Conservation (phyloP, 1,140 invertebrate species). For the Drosophila gunungcola region DNA sequence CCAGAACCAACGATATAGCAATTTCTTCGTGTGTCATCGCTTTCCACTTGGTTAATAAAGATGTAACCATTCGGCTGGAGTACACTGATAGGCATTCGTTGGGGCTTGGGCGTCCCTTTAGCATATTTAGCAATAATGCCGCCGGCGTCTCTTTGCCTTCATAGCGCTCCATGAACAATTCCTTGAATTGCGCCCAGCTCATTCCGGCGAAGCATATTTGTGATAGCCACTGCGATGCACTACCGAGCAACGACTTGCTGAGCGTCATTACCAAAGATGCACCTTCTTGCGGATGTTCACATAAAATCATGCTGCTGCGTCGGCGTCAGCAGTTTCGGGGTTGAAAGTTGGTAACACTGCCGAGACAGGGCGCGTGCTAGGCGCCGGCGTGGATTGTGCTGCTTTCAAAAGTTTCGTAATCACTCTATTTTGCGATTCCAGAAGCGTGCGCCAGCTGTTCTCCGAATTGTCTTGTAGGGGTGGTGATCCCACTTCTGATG, state of each 20-base stretch:
- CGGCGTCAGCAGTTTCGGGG: not conserved
- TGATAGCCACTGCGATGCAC: too few species aligned
- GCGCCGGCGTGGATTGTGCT: not conserved
- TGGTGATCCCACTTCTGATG: conserved; percentile 1
- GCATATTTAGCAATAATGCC: conserved; percentile 3
- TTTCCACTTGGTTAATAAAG: too few species aligned
- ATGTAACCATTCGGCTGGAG: too few species aligned
- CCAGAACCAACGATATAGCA: too few species aligned
- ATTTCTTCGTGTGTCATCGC: too few species aligned
- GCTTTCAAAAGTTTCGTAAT: not conserved
- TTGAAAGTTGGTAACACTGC: conserved; percentile 1
- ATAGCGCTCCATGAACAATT: conserved; percentile 14
- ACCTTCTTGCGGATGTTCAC: conserved; percentile 5
- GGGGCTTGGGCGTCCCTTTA: too few species aligned
- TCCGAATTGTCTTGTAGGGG: not conserved
- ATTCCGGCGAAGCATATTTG: not conserved
- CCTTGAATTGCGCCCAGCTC: conserved; percentile 2
- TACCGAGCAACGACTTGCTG: too few species aligned
- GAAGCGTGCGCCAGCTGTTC: not conserved
- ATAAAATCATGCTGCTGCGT: conserved; percentile 2
- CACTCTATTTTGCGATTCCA: not conserved
- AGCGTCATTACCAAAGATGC: not conserved
- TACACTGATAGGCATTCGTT: too few species aligned
- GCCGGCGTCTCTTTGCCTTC: conserved; percentile 24
- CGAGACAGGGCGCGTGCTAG: not conserved